Base-by-base conservation (phyloP, 2,888 invertebrate genomes). In the Hedya salicella region DNA sequence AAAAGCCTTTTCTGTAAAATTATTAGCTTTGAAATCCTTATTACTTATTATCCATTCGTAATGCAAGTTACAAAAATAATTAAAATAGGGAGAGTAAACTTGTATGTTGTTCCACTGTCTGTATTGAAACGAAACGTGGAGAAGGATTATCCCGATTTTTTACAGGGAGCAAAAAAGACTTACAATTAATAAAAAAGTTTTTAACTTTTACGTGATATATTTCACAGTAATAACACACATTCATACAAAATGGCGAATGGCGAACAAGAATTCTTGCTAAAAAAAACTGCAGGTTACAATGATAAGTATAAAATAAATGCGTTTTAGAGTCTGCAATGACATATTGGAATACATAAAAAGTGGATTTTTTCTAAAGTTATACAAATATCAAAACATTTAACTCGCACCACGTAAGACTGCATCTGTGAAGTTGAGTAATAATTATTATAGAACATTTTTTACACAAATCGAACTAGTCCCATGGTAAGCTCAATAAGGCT, bases 251-350 rank as follows among this genome's bases (percentile, higher is more conserved):
- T 11, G 17, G 30, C 30, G 13, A 57, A n/a, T n/a, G n/a, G n/a
- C n/a, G n/a, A 44, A 57, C 17, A 57, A 56, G 30, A 30, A 6
- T 13, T 19, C 17, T 19, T 30, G 16, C 25, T 30, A 14, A 16
- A 13, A 19, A 17, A 36, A 17, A 6, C 32, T 52, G 32, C 25
- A 30, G 11, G 5, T 9, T 14, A 4, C 2, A 9, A 21, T n/a
- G 40, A 54, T 11, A 54, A 14, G 2, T 46, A 6, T 46, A 46
- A 46, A 19, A 57, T 57, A 57, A 57, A 57, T 57, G 57, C 57
- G 21, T n/a, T 57, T 57, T 57, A 32, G 17, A 56, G 56, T 57
- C 57, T 17, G 32, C 44, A 32, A 42, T 32, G 57, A 57, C 57
- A 19, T 32, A 25, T 44, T 32, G 57, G 32, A 57, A 57, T 46